Percentiles rank a stretch among this genome's conserved stretches.
These are phyloP conservation scores for Genyomyrus donnyi DNA, from an alignment of 2,113 vertebrate genomes.

Conservation along the genomic window DNA sequence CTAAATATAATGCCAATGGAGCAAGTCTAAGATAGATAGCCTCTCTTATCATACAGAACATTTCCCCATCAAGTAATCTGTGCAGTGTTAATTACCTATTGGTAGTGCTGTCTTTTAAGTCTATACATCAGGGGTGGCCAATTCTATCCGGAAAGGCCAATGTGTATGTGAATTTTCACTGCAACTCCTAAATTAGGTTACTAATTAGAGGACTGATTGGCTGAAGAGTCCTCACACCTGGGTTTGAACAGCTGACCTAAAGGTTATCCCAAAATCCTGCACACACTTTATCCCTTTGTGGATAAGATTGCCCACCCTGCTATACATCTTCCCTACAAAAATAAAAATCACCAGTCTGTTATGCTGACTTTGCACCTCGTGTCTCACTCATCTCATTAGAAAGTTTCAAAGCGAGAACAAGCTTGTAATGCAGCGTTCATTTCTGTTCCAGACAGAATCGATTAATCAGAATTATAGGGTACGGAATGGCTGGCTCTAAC, in stretches of 20 bases:
- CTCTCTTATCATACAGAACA: not conserved
- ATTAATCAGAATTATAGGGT: not conserved
- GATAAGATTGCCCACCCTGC: not conserved
- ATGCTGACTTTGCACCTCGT: not conserved
- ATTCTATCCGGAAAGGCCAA: not conserved
- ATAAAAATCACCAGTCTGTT: not conserved
- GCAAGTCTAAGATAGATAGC: not conserved
- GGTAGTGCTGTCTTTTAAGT: not conserved
- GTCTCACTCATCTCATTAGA: not conserved
- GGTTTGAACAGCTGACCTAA: not conserved
- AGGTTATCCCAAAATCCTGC: not conserved
- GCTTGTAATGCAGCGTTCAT: not conserved
- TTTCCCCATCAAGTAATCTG: not conserved
- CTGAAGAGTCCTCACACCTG: not conserved
- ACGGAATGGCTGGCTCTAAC: not conserved
- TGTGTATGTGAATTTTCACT: not conserved
- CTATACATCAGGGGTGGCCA: not conserved
- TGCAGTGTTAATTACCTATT: not conserved
- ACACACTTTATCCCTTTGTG: not conserved
- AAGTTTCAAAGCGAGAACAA: not conserved
- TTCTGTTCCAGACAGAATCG: not conserved
- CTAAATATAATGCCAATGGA: not conserved
- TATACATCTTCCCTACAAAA: not conserved
- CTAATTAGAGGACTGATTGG: not conserved
- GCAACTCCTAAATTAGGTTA: not conserved